phyloP scores from a whole-genome alignment of 2,797 vertebrate species.

The Lutjanus argentimaculatus region DNA sequence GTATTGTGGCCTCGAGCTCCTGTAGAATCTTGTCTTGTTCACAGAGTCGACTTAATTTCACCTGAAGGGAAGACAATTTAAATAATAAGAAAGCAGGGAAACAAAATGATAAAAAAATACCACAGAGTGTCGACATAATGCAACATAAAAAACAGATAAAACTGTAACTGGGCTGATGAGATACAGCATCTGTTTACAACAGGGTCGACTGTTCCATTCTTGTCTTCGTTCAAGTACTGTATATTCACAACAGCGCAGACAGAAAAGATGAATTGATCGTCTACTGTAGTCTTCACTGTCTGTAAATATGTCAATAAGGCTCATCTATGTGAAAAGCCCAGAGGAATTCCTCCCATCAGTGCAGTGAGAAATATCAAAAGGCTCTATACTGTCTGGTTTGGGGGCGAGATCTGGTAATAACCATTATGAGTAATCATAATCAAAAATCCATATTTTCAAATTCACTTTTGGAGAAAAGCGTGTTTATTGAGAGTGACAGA shows the following conservation, averaged over 20 bases:
- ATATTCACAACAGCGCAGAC: constrained; percentile 41
- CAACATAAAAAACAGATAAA: constrained; percentile 31
- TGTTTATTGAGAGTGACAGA: constrained; percentile 83
- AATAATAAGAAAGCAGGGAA: constrained; percentile 16
- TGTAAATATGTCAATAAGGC: constrained; percentile 79
- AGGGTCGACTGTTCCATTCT: constrained; percentile 37
- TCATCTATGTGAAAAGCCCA: constrained; percentile 72
- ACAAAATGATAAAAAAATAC: background rate
- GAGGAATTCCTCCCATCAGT: constrained; percentile 73
- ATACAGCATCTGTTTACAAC: constrained; percentile 51
- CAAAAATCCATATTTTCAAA: constrained; percentile 85
- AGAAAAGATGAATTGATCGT: constrained; percentile 75
- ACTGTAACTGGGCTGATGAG: constrained; percentile 26
- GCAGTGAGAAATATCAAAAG: constrained; percentile 77
- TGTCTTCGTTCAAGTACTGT: constrained; percentile 39
- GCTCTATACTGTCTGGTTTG: constrained; percentile 64
- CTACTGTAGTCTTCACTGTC: constrained; percentile 63
- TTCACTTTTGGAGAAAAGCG: constrained; percentile 76
- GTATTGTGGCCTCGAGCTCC: constrained; percentile 94
- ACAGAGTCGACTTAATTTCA: constrained; percentile 95
- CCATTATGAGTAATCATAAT: constrained; percentile 86
- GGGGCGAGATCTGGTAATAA: constrained; percentile 67
- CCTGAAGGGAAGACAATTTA: constrained; percentile 83
- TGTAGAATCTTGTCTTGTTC: constrained; percentile 98
- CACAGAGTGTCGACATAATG: background rate